These are phyloP conservation scores for Pelodiscus sinensis DNA, from an alignment of 2,113 vertebrate species.

Conservation along the genomic window DNA sequence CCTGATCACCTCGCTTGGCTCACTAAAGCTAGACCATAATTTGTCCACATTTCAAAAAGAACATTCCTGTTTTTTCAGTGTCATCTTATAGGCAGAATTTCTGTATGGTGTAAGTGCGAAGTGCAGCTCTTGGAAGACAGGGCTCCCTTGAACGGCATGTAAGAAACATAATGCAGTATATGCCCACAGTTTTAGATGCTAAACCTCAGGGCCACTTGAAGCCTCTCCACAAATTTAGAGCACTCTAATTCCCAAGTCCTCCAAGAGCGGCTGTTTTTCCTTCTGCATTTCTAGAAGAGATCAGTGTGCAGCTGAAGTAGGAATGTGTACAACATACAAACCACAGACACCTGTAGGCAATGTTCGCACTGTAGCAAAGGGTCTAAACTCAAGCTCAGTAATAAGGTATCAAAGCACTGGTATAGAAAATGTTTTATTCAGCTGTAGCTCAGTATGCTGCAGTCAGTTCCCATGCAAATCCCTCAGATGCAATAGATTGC, in stretches of 20 bases:
- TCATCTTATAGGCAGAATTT: neutral
- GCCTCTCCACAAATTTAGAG: neutral
- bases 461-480: accelerated
- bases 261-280: neutral
- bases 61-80: neutral
- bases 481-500: neutral
- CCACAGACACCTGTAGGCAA: neutral
- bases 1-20: neutral
- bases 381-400: neutral
- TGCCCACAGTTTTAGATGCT: neutral
- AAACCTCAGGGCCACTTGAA: neutral
- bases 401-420: accelerated
- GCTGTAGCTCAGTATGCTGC: neutral
- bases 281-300: neutral
- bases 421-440: neutral
- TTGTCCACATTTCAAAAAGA: neutral
- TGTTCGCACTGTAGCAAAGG: neutral
- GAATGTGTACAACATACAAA: neutral
- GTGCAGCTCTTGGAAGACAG: neutral
- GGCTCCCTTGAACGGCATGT: too few species aligned
- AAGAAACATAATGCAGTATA: neutral
- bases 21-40: neutral
- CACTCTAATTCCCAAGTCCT: accelerated
- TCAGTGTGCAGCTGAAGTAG: neutral
- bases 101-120: neutral